Percentiles rank a stretch among this genome's conserved stretches.
Evolutionary conservation across 1,140 invertebrate species (phyloP).

Genomic region (Trachelipus rathkii): DNA sequence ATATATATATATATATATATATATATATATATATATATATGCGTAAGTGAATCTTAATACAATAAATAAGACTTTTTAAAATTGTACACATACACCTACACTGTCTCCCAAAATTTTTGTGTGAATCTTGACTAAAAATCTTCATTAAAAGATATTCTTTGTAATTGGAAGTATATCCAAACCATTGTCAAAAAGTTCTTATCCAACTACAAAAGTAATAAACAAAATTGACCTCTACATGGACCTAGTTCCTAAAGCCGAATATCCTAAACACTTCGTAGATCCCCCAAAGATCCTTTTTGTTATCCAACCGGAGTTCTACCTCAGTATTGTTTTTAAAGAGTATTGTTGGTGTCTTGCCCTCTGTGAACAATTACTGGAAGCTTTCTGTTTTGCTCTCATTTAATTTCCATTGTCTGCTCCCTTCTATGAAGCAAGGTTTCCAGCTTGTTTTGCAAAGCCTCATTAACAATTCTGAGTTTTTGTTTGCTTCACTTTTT

Average conservation of each 20-base stretch:
- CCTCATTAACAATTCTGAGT: background rate
- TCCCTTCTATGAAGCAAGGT: background rate
- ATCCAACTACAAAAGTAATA: no score
- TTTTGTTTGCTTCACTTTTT: background rate
- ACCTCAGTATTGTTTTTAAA: background rate
- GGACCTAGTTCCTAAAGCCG: no score
- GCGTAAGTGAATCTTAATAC: no score
- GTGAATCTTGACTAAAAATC: background rate
- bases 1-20: no score
- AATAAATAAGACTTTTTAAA: no score
- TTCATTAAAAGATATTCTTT: slow-evolving; percentile 3
- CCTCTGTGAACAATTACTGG: slow-evolving; percentile 7
- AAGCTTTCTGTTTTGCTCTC: slow-evolving; percentile 3
- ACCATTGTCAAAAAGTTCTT: no score
- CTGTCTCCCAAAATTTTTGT: background rate
- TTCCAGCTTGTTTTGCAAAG: background rate
- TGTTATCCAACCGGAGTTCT: no score
- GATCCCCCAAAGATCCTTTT: no score
- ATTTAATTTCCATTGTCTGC: background rate
- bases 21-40: no score
- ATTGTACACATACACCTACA: no score
- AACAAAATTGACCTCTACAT: no score
- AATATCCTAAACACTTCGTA: no score
- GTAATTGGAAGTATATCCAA: slow-evolving; percentile 4
- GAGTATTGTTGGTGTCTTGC: background rate